phyloP scores from a whole-genome alignment of 2,113 vertebrate species.

The Egretta garzetta region DNA sequence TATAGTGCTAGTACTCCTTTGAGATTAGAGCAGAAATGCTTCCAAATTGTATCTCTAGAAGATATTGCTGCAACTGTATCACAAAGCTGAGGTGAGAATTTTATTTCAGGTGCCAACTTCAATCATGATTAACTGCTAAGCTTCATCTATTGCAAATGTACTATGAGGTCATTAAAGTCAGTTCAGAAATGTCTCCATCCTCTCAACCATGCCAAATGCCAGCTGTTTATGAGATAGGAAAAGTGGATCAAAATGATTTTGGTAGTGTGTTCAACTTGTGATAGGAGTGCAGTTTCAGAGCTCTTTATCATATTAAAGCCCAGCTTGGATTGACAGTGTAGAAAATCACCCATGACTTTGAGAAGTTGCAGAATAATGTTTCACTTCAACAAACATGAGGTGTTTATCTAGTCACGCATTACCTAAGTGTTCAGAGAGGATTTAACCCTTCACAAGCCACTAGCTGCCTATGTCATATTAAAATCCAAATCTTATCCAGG shows the following conservation, averaged over 20 bases:
- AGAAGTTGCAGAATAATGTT: constrained; percentile 30
- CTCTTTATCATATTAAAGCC: constrained; percentile 54
- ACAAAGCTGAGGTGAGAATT: constrained; percentile 22
- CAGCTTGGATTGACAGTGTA: constrained; percentile 26
- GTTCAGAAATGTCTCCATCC: constrained; percentile 35
- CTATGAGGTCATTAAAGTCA: constrained; percentile 11
- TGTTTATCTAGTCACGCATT: background rate
- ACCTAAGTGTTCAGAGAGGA: background rate
- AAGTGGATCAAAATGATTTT: constrained; percentile 54
- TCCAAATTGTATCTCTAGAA: constrained; percentile 21
- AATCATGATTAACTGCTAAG: constrained; percentile 45
- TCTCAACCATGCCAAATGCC: constrained; percentile 52
- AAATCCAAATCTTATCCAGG: background rate
- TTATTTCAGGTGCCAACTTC: constrained; percentile 48
- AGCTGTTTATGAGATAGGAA: constrained; percentile 39
- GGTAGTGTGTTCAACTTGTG: constrained; percentile 1
- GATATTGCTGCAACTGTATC: background rate
- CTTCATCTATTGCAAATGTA: constrained; percentile 19
- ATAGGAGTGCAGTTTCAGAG: constrained; percentile 15
- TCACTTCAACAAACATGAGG: background rate
- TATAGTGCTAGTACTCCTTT: background rate
- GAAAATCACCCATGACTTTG: constrained; percentile 55
- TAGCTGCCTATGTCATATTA: background rate
- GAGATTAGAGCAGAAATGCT: constrained; percentile 25
- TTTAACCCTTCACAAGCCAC: constrained; percentile 6